Base-by-base conservation (phyloP, 2,113 vertebrate species). In the Blennius ocellaris region DNA sequence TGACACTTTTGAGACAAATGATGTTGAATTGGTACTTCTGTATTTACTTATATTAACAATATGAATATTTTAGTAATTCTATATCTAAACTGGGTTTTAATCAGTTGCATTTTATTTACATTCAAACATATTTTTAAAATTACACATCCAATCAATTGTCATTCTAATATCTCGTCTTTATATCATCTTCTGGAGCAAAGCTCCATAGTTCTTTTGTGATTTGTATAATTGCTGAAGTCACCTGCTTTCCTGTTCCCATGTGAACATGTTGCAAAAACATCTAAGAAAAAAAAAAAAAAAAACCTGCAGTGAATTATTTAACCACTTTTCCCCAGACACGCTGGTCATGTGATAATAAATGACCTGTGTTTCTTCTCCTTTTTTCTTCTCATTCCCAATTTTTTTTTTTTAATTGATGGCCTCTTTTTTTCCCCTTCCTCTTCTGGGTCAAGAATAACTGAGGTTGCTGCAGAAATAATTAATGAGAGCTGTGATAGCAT, bases 401-500 rank as follows among this genome's bases (percentile, higher is more conserved):
- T 58, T 30, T 30, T 30, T 30, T 30, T 48, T 54, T 45, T 8
- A 8, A 58, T 61, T 67, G 17, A 21, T 38, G 3, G 6, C 14
- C 12, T 30, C 21, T 30, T 30, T 30, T 6, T 41, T 6, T 68
- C 55, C 9, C 7, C 47, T 30, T 43, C 37, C 10, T 52, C 11
- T n/a, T 30, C 43, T 43, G 5, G 43, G 37, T 40, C 0, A 7
- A 70, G 55, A 58, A 57, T 80, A 21, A 65, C 58, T 21, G 61
- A 57, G 16, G 52, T 51, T 56, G 15, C 49, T 9, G 58, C 6
- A 71, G 53, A 72, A 75, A 71, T 78, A 78, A 85, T 83, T 75
- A 69, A 73, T 76, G 73, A 78, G 37, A 55, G 43, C 6, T 77
- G 61, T 69, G 73, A 78, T 81, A 52, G 55, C 57, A 69, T 70